Conservation (phyloP, 92 coral and sea anemone species). For the Epizoanthus ramosus region DNA sequence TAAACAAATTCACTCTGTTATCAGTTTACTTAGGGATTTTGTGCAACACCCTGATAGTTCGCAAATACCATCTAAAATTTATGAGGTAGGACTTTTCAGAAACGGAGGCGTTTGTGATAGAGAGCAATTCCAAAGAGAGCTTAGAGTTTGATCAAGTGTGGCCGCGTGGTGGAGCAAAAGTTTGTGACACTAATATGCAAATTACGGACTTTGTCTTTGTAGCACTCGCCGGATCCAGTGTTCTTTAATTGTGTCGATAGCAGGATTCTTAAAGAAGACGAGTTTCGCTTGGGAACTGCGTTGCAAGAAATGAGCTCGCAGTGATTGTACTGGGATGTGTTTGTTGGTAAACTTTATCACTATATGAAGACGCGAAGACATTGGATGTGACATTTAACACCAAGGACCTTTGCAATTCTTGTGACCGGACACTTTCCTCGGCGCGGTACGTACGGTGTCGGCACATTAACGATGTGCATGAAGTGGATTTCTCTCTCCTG, state of each 20-base stretch:
- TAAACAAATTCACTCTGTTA: conserved; percentile 16
- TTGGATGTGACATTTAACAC: not conserved
- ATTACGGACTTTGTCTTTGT: not conserved
- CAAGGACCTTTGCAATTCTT: not conserved
- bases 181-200: conserved; percentile 40
- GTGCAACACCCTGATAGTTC: conserved; percentile 6
- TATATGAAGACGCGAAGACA: too few species aligned
- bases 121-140: not conserved
- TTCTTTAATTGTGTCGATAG: conserved; percentile 8
- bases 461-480: conserved; percentile 11
- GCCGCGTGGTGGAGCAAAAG: not conserved
- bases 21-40: conserved; percentile 23
- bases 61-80: not conserved
- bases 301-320: not conserved
- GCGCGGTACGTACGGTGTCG: too few species aligned
- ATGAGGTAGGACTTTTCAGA: not conserved
- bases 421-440: not conserved
- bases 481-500: not conserved
- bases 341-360: not conserved
- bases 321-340: not conserved
- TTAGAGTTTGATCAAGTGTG: not conserved
- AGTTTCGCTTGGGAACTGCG: conserved; percentile 23
- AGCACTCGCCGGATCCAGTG: not conserved
- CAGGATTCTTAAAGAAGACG: conserved; percentile 26
- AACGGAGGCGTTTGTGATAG: not conserved